Base-by-base conservation (phyloP, 2,888 invertebrate genomes). In the Nymphalis urticae region DNA sequence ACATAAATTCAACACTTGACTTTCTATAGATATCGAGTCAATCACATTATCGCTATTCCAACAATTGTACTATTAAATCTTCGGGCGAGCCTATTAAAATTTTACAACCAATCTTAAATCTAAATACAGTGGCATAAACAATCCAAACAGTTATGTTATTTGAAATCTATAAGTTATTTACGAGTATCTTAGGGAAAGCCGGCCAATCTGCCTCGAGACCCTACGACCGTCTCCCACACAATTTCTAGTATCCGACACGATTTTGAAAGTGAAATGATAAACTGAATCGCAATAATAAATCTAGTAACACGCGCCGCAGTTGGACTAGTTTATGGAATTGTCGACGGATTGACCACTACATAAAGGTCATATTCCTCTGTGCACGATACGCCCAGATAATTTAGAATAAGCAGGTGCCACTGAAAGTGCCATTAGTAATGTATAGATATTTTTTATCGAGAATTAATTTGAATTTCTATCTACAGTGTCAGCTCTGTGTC, bases 131-230 rank as follows among this genome's bases (percentile, higher is more conserved):
- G 72, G 75, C 79, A 79, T 79, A 79, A 75, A 79, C 77, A 79
- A 80, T 77, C 77, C 74, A 78, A 77, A 80, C 80, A 75, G 82
- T 84, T 83, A 81, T 83, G 85, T 85, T 85, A 83, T 84, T 81
- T 81, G 77, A 84, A 87, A 86, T 85, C 84, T 84, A 86, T 86
- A 81, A 80, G 80, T 85, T 84, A 86, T 87, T 87, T 87, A 87
- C 84, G 86, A 84, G 81, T 81, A 80, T 80, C 80, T 73, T 72
- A 77, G 86, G 84, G 87, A 88, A 88, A 87, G 86, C 77, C 77
- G 79, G 77, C 75, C 79, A 75, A 76, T 75, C 74, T 75, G 75
- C 74, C 74, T 70, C 72, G 69, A 75, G 77, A 76, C 77, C 77
- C 73, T 81, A 79, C 81, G 76, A 78, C 81, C 77, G 84, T 82